Conservation (phyloP, 2,797 vertebrate species). For the Cuniculus paca region DNA sequence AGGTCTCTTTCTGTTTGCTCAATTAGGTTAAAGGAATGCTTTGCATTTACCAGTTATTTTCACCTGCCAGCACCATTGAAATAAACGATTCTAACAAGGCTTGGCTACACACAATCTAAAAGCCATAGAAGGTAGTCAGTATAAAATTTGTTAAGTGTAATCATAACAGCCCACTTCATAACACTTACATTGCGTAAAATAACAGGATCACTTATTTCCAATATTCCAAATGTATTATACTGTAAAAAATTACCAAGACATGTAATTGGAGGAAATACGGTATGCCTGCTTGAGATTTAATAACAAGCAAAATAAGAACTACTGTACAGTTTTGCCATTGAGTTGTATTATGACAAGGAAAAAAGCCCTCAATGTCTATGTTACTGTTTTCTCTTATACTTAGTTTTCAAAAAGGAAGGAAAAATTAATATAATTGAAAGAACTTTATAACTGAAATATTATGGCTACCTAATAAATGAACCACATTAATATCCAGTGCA, state of each 20-base stretch:
- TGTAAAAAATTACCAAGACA: not conserved
- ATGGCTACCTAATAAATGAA: not conserved
- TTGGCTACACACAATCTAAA: not conserved
- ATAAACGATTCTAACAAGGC: not conserved
- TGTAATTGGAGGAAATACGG: not conserved
- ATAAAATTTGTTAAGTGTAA: not conserved
- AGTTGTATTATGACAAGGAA: not conserved
- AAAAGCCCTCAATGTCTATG: not conserved
- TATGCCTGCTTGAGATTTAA: not conserved
- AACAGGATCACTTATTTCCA: not conserved
- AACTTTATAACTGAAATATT: not conserved
- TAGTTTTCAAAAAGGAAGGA: not conserved
- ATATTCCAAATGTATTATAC: not conserved
- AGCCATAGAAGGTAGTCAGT: not conserved
- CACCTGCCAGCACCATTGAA: not conserved
- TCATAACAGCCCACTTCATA: not conserved
- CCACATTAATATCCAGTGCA: not conserved
- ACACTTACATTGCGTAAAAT: not conserved
- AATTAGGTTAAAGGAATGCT: not conserved
- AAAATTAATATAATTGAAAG: not conserved
- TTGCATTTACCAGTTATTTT: constrained; percentile 27
- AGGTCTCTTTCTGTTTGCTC: not conserved
- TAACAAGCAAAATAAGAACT: constrained; percentile 29
- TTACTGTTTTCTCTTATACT: not conserved
- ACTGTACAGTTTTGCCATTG: not conserved